Conservation (phyloP, 1,140 invertebrate genomes). For the Drosophila hydei region DNA sequence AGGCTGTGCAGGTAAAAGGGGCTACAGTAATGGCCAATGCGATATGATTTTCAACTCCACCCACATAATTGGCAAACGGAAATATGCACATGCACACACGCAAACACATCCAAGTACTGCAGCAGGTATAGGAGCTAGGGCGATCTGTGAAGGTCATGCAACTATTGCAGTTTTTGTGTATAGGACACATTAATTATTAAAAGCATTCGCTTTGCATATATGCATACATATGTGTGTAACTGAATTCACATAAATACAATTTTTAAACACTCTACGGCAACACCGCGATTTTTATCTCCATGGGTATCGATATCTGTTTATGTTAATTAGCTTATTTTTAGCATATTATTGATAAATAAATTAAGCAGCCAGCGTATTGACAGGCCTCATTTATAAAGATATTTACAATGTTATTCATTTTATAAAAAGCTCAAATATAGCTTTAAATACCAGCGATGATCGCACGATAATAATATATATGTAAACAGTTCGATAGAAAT, state of each 20-base stretch:
- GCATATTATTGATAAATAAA: background rate
- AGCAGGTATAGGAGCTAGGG: background rate
- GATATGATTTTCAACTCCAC: slow-evolving; percentile 75
- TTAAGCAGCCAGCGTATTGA: background rate
- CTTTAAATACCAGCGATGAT: too few relatives aligned
- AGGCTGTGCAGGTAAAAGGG: slow-evolving; percentile 27
- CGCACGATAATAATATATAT: too few relatives aligned
- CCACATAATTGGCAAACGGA: slow-evolving; percentile 62
- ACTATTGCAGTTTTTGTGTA: background rate
- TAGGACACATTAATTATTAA: background rate
- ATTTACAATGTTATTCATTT: background rate
- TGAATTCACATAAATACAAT: background rate
- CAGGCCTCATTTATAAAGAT: too few relatives aligned
- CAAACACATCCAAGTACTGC: background rate
- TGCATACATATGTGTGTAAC: background rate
- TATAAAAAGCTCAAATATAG: too few relatives aligned
- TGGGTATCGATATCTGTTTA: background rate
- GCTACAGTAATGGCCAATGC: slow-evolving; percentile 66
- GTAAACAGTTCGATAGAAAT: too few relatives aligned
- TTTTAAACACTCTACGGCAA: slow-evolving; percentile 1
- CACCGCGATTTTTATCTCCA: background rate
- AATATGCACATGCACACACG: slow-evolving; percentile 13
- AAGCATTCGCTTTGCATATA: background rate
- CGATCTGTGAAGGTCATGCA: slow-evolving; percentile 6
- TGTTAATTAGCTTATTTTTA: background rate